Evolutionary conservation across 2,888 invertebrate species (phyloP), one percentile per base, ranked within the genome.

Genomic region (Lasioglossum marginatum): DNA sequence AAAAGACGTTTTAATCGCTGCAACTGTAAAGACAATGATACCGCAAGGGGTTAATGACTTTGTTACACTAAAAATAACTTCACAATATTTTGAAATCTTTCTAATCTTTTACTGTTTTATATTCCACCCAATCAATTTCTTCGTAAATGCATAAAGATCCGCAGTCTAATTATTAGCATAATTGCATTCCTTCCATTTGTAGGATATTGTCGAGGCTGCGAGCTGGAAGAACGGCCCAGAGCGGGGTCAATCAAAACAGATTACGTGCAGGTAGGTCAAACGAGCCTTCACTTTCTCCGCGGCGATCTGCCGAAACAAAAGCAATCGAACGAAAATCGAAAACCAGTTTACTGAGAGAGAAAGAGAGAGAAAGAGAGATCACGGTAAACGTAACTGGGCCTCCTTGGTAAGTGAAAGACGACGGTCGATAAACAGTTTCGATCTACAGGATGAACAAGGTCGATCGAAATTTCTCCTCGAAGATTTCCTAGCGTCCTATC

Each of bases 231-330:
- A 52, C 40, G 68, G 40, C 31, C 34, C 14, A n/a, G 19, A 31
- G 10, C 34, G 14, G 63, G 57, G 68, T 73, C 79, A 74, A 82
- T 79, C 74, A 34, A 76, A 68, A 68, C 78, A 60, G 60, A 70
- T 85, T 82, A 78, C 52, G 45, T 74, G 77, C 77, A 77, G 48
- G 77, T 74, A 72, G 66, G 76, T 74, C 72, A 77, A 71, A 73
- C 60, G 14, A 75, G 77, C 82, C 71, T 88, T 87, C 82, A 71
- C 88, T 88, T 88, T 87, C 88, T 82, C 87, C 83, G 31, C 16
- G 52, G 57, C 12, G 81, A 81, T 76, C 80, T 63, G 63, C 87
- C 73, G 79, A 87, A 85, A 87, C 68, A 77, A 87, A 82, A 87
- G 83, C 79, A 82, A 77, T 70, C 19, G 72, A 45, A 76, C 73